These are phyloP conservation scores for Salvelinus fontinalis DNA, from an alignment of 2,113 vertebrate species.

Conservation along the genomic window DNA sequence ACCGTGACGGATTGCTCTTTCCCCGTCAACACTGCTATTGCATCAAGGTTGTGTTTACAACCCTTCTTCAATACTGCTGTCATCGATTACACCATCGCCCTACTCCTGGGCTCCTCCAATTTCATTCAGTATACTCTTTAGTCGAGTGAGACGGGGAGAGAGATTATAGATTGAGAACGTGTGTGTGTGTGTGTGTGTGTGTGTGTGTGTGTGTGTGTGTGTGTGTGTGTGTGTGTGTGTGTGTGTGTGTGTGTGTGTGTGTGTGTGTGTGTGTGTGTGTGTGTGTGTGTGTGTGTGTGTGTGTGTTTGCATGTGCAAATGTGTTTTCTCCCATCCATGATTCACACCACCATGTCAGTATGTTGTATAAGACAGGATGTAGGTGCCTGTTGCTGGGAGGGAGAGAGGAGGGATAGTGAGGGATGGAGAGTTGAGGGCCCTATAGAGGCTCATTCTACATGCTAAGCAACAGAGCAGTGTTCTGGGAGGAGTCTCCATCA, in stretches of 20 bases:
- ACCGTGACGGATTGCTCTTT: background rate
- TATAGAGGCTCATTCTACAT: background rate
- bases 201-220: too few relatives aligned
- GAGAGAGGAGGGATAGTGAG: background rate
- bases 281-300: background rate
- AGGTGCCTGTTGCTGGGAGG: background rate
- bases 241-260: background rate
- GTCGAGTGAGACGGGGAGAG: background rate
- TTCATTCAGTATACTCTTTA: background rate
- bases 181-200: background rate
- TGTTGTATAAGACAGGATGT: background rate
- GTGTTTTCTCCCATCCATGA: background rate
- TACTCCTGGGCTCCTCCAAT: background rate
- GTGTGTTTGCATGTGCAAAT: background rate
- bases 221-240: too few relatives aligned
- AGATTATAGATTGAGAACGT: background rate
- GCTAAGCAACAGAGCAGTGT: background rate
- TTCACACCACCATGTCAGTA: background rate
- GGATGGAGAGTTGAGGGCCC: background rate
- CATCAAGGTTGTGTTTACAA: background rate
- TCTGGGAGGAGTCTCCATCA: slow-evolving; percentile 7
- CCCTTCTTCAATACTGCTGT: background rate
- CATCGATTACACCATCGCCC: background rate
- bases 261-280: background rate
- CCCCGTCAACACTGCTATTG: background rate